Evolutionary conservation across 2,113 vertebrate genomes (phyloP).

Genomic region (Cyprinus carpio): DNA sequence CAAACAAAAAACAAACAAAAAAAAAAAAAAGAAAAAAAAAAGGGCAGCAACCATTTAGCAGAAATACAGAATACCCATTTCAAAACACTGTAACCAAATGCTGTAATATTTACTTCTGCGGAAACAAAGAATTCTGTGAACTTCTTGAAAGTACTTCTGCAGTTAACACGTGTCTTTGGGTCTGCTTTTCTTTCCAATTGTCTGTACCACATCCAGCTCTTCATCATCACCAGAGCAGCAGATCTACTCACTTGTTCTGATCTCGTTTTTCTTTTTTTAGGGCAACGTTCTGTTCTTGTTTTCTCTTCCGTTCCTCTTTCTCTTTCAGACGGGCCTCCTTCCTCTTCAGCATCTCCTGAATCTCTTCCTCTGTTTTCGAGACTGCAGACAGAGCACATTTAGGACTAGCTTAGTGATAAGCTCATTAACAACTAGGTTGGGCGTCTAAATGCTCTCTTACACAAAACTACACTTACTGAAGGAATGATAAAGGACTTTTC

Average conservation of each 20-base stretch:
- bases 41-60: neutral
- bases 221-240: neutral
- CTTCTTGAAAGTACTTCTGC: no score
- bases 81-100: neutral
- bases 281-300: slow-evolving; percentile 81
- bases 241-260: slow-evolving; percentile 75
- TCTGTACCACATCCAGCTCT: neutral
- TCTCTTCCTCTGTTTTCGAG: slow-evolving; percentile 81
- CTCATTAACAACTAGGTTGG: neutral
- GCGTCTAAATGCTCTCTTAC: neutral
- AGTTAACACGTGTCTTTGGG: neutral
- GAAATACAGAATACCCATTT: neutral
- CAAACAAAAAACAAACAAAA: no score
- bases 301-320: slow-evolving; percentile 72
- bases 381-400: slow-evolving; percentile 68
- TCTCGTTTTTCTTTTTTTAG: slow-evolving; percentile 75
- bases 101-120: neutral
- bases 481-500: slow-evolving; percentile 85
- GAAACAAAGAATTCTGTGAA: neutral
- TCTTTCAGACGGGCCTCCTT: slow-evolving; percentile 78
- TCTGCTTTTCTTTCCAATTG: neutral
- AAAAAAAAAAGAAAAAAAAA: no score
- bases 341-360: slow-evolving; percentile 77
- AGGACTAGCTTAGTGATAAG: neutral
- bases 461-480: slow-evolving; percentile 72